A percentile compares a stretch with the other conserved stretches of the same genome.
These are phyloP conservation scores for Carduelis carduelis DNA, from an alignment of 2,797 vertebrate species.

Conservation along the genomic window DNA sequence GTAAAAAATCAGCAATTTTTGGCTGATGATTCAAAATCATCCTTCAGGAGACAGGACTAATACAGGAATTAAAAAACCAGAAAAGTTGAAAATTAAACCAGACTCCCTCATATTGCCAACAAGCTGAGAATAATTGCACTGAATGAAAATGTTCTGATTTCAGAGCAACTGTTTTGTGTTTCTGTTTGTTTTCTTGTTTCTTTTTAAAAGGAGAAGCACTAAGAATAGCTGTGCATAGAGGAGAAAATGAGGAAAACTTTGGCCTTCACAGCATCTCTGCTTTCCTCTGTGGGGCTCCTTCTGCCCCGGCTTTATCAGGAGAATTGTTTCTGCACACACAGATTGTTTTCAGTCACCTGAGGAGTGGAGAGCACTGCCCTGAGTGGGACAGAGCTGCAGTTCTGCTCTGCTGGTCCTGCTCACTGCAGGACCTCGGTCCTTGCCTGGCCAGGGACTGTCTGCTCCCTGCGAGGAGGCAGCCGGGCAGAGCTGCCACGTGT, in stretches of 20 bases:
- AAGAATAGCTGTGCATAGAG: not conserved
- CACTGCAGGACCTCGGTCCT: not conserved
- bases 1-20: not conserved
- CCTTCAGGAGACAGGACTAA: not conserved
- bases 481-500: fast-evolving
- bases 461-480: not conserved
- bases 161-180: not conserved
- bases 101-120: not conserved
- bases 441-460: not conserved
- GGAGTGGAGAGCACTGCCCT: not conserved
- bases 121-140: not conserved
- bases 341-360: not conserved
- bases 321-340: fast-evolving
- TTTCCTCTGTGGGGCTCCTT: not conserved
- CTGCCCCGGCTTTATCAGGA: not conserved
- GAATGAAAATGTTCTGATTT: not conserved
- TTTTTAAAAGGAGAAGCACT: not conserved
- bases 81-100: not conserved
- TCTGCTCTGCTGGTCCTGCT: not conserved
- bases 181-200: not conserved
- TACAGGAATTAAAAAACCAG: not conserved
- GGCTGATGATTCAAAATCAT: not conserved
- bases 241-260: not conserved
- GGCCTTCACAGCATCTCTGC: not conserved
- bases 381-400: fast-evolving